A percentile compares a stretch with the other conserved stretches of the same genome.
phyloP scores from a whole-genome alignment of 1,140 invertebrate species.

The Drosophila melanica region DNA sequence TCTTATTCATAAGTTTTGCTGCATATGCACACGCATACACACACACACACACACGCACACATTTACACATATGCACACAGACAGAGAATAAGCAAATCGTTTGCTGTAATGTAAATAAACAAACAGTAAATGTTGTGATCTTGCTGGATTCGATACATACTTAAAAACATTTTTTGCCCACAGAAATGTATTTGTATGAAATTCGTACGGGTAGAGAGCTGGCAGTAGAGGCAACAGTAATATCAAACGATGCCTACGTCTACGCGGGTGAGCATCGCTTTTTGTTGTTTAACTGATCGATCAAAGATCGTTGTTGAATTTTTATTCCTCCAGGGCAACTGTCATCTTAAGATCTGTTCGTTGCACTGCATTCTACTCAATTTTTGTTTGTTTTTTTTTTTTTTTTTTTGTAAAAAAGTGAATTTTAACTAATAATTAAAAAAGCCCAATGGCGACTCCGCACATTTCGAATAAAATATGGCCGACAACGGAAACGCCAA shows the following conservation, averaged over 20 bases:
- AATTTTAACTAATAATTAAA: too few species aligned
- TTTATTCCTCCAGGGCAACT: slow-evolving; percentile 5
- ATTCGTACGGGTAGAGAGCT: slow-evolving; percentile 11
- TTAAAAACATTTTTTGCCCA: slow-evolving; percentile 57
- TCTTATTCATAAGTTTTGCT: not conserved
- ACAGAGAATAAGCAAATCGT: slow-evolving; percentile 17
- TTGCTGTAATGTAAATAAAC: slow-evolving; percentile 41
- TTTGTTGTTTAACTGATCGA: slow-evolving; percentile 45
- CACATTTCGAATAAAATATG: too few species aligned
- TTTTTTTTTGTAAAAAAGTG: too few species aligned
- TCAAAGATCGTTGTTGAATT: slow-evolving; percentile 49
- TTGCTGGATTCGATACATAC: slow-evolving; percentile 40
- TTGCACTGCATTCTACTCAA: not conserved
- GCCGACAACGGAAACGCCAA: slow-evolving; percentile 4
- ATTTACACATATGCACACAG: not conserved
- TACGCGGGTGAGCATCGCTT: not conserved
- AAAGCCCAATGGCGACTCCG: too few species aligned
- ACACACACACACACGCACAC: not conserved
- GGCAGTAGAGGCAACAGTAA: slow-evolving; percentile 33
- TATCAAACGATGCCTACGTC: slow-evolving; percentile 12
- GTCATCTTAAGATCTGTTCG: slow-evolving; percentile 28
- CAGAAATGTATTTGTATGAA: slow-evolving; percentile 22
- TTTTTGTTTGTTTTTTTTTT: too few species aligned
- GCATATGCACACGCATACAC: not conserved
- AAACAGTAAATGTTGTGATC: slow-evolving; percentile 13